These are phyloP conservation scores for Corticium candelabrum DNA, from an alignment of 37 sponge, comb jelly and placozoan genomes.

Conservation along the genomic window DNA sequence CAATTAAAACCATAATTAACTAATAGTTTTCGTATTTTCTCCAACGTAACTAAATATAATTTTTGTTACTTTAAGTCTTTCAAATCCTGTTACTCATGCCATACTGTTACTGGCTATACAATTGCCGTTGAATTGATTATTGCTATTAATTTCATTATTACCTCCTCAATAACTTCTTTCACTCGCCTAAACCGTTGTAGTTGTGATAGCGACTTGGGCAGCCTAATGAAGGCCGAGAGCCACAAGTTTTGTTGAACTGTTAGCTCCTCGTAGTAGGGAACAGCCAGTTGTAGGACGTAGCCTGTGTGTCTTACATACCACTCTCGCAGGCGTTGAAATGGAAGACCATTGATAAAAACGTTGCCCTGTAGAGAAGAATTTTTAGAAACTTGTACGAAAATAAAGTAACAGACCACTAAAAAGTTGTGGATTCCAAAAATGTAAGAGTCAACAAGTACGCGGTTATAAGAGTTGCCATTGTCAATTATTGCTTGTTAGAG, in stretches of 20 bases:
- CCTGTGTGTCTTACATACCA: conserved; percentile 27
- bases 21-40: too few relatives aligned
- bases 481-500: too few relatives aligned
- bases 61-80: too few relatives aligned
- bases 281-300: conserved; percentile 31
- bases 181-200: conserved; percentile 55
- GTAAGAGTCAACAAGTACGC: too few relatives aligned
- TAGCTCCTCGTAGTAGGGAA: conserved; percentile 48
- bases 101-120: too few relatives aligned
- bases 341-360: conserved; percentile 26
- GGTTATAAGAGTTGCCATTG: too few relatives aligned
- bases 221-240: conserved; percentile 68
- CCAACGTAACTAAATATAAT: too few relatives aligned
- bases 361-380: conserved; percentile 17
- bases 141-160: not conserved
- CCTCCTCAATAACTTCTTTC: conserved; percentile 68
- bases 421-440: too few relatives aligned
- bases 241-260: conserved; percentile 41
- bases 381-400: too few relatives aligned
- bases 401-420: too few relatives aligned
- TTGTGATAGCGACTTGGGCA: conserved; percentile 18
- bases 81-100: too few relatives aligned
- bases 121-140: conserved; percentile 1
- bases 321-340: not conserved
- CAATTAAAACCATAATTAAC: too few relatives aligned